A percentile compares a stretch with the other conserved stretches of the same genome.
Evolutionary conservation across 2,113 vertebrate species (phyloP).

Genomic region (Pseudopodoces humilis): DNA sequence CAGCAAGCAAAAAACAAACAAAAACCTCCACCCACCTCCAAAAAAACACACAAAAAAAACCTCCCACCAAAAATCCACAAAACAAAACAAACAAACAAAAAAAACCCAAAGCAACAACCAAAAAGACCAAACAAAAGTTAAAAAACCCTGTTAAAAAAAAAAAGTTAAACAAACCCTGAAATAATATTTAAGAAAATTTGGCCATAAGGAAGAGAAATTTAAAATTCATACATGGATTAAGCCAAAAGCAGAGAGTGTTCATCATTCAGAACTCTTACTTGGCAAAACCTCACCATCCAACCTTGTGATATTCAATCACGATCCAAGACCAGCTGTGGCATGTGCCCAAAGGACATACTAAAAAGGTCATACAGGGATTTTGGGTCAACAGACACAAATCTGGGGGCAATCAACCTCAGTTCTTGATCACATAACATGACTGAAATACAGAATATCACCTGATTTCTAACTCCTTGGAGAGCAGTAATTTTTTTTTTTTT

Average conservation of each 20-base stretch:
- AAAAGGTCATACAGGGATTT: neutral
- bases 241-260: neutral
- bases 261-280: neutral
- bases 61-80: neutral
- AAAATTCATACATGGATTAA: neutral
- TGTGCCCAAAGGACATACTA: neutral
- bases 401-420: neutral
- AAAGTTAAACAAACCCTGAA: neutral
- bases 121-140: neutral
- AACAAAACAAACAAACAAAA: neutral
- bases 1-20: neutral
- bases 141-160: neutral
- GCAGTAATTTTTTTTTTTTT: neutral
- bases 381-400: neutral
- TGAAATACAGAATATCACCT: neutral
- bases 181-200: neutral
- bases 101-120: neutral
- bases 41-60: neutral
- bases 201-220: neutral
- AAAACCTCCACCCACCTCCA: neutral
- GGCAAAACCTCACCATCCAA: neutral
- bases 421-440: neutral
- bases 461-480: neutral
- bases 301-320: neutral
- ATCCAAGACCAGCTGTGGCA: neutral